phyloP scores from a whole-genome alignment of 2,113 vertebrate species.

The Otus sunia region DNA sequence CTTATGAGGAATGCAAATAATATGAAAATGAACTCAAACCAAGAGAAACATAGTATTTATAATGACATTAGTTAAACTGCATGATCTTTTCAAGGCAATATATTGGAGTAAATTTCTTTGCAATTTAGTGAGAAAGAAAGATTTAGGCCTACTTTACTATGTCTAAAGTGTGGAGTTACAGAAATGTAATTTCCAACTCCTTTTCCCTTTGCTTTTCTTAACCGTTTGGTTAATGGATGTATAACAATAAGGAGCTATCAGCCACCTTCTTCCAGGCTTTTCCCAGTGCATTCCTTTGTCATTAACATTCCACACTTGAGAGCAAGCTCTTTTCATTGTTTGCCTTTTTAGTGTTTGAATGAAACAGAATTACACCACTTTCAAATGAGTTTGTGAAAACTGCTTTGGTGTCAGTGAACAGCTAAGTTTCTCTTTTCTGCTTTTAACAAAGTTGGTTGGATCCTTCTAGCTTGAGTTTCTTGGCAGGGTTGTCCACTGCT shows the following conservation, averaged over 20 bases:
- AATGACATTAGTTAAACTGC: not conserved
- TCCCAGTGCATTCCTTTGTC: not conserved
- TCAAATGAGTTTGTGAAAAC: not conserved
- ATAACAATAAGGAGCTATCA: constrained; percentile 16
- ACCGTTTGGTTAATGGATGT: constrained; percentile 12
- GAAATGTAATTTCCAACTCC: constrained; percentile 1
- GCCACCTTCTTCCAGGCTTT: not conserved
- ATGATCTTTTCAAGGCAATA: not conserved
- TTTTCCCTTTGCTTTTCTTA: constrained; percentile 32
- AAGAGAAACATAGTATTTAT: not conserved
- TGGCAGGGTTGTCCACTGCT: not conserved
- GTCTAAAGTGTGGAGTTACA: not conserved
- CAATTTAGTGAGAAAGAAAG: not conserved
- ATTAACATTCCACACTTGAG: not conserved
- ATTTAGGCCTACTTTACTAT: not conserved
- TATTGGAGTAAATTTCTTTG: not conserved
- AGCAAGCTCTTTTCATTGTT: not conserved
- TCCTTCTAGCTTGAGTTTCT: not conserved
- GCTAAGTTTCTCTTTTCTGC: not conserved
- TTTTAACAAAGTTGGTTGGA: not conserved
- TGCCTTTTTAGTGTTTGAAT: not conserved
- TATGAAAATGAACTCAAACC: not conserved
- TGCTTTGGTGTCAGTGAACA: not conserved
- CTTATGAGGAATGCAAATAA: not conserved
- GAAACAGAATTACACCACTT: constrained; percentile 1